These are phyloP conservation scores for Trisateles emortualis DNA, from an alignment of 2,888 invertebrate species.

Conservation along the genomic window DNA sequence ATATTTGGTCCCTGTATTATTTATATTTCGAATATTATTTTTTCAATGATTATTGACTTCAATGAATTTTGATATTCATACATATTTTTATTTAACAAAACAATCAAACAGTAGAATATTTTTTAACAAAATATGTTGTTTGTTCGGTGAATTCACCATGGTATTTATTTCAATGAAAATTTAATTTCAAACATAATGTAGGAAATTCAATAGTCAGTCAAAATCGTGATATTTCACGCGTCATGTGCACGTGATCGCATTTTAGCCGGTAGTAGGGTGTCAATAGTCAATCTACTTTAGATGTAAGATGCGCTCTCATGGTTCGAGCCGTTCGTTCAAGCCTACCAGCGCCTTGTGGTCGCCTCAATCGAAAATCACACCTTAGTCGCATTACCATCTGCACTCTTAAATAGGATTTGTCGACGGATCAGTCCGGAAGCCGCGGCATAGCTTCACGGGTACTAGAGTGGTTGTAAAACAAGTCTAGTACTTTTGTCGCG, in stretches of 20 bases:
- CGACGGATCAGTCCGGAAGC: conserved; percentile 62
- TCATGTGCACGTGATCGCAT: conserved; percentile 53
- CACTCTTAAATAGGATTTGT: conserved; percentile 65
- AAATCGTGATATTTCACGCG: conserved; percentile 48
- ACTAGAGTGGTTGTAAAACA: conserved; percentile 67
- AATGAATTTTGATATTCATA: too few relatives aligned
- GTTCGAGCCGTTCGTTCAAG: conserved; percentile 40
- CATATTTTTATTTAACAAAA: too few relatives aligned
- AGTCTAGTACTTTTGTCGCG: conserved; percentile 76
- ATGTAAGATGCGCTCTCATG: conserved; percentile 60
- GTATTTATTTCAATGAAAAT: too few relatives aligned
- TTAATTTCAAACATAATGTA: not conserved
- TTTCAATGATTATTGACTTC: too few relatives aligned
- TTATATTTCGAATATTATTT: too few relatives aligned
- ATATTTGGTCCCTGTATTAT: too few relatives aligned
- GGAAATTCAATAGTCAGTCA: conserved; percentile 30
- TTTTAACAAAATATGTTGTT: too few relatives aligned
- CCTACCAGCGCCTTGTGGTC: conserved; percentile 51
- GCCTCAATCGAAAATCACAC: conserved; percentile 68
- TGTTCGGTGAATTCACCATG: too few relatives aligned
- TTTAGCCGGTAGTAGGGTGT: conserved; percentile 60
- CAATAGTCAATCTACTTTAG: conserved; percentile 65
- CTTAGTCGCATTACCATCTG: conserved; percentile 62
- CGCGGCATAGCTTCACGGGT: conserved; percentile 43
- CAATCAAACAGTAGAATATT: too few relatives aligned